Evolutionary conservation across 2,888 invertebrate genomes (phyloP), one percentile per base, ranked within the genome.

Genomic region (Bimastos eiseni): DNA sequence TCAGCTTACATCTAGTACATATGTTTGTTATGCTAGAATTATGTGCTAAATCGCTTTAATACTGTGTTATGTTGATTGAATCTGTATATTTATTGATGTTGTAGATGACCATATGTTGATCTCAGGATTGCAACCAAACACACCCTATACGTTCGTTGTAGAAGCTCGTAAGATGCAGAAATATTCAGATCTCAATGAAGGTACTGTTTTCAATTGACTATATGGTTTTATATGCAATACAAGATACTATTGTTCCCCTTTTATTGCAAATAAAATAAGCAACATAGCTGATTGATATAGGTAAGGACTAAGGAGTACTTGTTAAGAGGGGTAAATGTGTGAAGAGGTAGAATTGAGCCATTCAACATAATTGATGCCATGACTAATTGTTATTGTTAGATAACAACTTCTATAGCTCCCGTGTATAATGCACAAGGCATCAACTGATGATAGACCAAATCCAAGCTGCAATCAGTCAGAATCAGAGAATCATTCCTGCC

Each of bases 101-200:
- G 34, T 93, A 94, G 95, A 94, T 90, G 94, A 95, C 92, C 94
- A 94, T 91, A 92, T 95, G 89, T 90, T 94, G 91, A 93, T 95
- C n/a, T 93, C 94, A 11, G 94, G 93, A 44, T 93, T 95, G 37
- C 92, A 93, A 70, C 94, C 94, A 34, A 92, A 93, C 89, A 94
- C 93, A 13, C 91, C 93, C 13, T 95, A 95, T 93, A 95, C 94
- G 21, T 94, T 95, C 36, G 94, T 94, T 24, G 95, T 95, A 15
- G 95, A 95, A 92, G 94, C 95, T 13, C 92, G 95, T 24, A 94
- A 93, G 91, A 94, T 94, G 93, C 94, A 94, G 92, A 93, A 94
- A 89, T 95, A 95, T 92, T 93, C 93, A 33, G 94, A 94, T 90
- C 92, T 94, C 41, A 93, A 94, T 91, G 94, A 93, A 93, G 44